Conservation (phyloP, 2,113 vertebrate genomes). For the Eupsittula cactorum region DNA sequence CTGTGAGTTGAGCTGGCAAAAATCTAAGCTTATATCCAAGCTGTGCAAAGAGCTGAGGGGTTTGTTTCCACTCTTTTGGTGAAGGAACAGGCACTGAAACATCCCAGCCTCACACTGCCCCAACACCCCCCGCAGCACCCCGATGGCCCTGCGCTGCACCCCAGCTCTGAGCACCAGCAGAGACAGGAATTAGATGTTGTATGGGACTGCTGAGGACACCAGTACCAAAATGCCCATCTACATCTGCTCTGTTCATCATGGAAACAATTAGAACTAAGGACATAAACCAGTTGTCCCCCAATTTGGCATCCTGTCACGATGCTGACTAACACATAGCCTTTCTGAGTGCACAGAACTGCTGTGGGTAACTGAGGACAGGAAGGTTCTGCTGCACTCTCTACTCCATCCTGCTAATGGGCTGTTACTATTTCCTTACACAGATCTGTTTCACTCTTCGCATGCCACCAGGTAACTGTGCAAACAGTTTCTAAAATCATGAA, state of each 20-base stretch:
- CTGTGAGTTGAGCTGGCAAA: background rate
- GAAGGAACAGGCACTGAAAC: background rate
- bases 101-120: background rate
- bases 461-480: background rate
- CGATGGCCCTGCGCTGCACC: background rate
- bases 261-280: background rate
- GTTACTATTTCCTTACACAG: background rate
- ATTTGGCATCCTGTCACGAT: background rate
- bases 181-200: background rate
- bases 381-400: background rate
- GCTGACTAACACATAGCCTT: background rate
- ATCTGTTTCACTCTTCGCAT: background rate
- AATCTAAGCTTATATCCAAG: background rate
- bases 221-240: background rate
- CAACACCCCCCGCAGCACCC: background rate
- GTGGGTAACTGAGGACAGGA: background rate
- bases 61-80: background rate
- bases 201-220: fast-evolving
- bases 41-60: background rate
- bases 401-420: background rate
- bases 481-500: background rate
- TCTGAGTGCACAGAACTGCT: background rate
- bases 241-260: background rate
- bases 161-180: background rate
- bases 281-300: background rate